phyloP scores from a whole-genome alignment of 1,140 invertebrate species.

The Eulimnadia texana region DNA sequence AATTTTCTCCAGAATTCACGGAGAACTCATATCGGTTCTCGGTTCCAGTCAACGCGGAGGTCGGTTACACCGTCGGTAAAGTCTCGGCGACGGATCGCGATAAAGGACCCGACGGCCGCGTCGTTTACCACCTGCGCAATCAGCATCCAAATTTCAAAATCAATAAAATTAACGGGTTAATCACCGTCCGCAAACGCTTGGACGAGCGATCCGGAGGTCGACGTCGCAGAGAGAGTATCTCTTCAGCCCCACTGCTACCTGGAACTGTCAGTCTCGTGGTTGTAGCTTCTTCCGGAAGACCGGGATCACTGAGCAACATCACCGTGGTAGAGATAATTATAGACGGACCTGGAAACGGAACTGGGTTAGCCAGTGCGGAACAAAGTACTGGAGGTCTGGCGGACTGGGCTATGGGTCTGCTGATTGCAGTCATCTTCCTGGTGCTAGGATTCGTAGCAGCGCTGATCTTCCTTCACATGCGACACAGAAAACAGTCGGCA shows the following conservation, averaged over 20 bases:
- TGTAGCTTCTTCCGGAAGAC: slow-evolving; percentile 70
- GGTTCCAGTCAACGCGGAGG: slow-evolving; percentile 48
- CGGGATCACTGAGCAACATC: slow-evolving; percentile 68
- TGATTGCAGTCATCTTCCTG: slow-evolving; percentile 64
- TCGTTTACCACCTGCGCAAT: slow-evolving; percentile 72
- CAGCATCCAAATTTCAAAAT: slow-evolving; percentile 78
- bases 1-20: slow-evolving; percentile 80
- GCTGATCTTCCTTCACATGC: slow-evolving; percentile 67
- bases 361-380: slow-evolving; percentile 31
- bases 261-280: slow-evolving; percentile 57
- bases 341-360: slow-evolving; percentile 39
- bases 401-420: slow-evolving; percentile 70
- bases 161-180: slow-evolving; percentile 73
- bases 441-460: slow-evolving; percentile 63
- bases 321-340: slow-evolving; percentile 69
- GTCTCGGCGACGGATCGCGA: slow-evolving; percentile 80
- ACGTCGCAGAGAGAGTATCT: slow-evolving; percentile 28
- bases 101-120: slow-evolving; percentile 74
- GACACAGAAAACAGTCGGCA: slow-evolving; percentile 41
- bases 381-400: slow-evolving; percentile 48
- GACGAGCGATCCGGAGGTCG: slow-evolving; percentile 29
- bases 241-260: background rate
- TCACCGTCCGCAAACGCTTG: slow-evolving; percentile 66
- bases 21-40: slow-evolving; percentile 72
- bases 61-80: slow-evolving; percentile 67